A percentile compares a stretch with the other conserved stretches of the same genome.
These are phyloP conservation scores for Semnornis frantzii DNA, from an alignment of 2,113 vertebrate species.

Conservation along the genomic window DNA sequence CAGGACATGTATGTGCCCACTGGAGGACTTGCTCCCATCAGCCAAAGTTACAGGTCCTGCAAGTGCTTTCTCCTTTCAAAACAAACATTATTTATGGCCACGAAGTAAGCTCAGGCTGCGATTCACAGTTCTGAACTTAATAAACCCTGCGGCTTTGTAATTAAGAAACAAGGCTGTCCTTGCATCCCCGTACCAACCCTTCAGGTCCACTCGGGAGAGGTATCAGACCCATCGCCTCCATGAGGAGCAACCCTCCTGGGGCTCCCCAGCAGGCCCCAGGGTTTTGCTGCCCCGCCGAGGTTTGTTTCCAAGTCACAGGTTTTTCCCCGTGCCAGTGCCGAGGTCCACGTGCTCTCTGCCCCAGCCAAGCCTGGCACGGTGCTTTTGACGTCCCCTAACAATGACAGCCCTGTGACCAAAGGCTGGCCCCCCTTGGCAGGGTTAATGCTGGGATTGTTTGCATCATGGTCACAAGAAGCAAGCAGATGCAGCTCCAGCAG, in stretches of 20 bases:
- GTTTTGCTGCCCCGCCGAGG: not conserved
- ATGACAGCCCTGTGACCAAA: not conserved
- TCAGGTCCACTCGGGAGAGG: not conserved
- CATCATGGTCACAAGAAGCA: accelerated
- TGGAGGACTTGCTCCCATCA: not conserved
- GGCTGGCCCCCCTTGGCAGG: not conserved
- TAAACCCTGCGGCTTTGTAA: not conserved
- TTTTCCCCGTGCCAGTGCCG: accelerated
- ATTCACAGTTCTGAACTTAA: not conserved
- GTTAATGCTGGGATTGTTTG: not conserved
- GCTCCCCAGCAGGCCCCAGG: not conserved
- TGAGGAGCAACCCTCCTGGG: not conserved
- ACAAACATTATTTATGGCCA: not conserved
- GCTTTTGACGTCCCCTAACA: not conserved
- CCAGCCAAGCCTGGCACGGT: not conserved
- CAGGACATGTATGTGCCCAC: not conserved
- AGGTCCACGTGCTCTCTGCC: not conserved
- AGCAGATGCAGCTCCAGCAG: not conserved
- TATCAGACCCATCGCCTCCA: accelerated
- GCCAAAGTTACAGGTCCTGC: not conserved
- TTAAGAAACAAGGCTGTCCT: not conserved
- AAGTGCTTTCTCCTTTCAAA: not conserved
- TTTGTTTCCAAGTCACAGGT: not conserved
- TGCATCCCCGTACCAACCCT: not conserved
- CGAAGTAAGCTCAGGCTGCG: not conserved